Percentiles rank a stretch among this genome's conserved stretches.
Evolutionary conservation across 2,113 vertebrate species (phyloP).

Genomic region (Hylia prasina): DNA sequence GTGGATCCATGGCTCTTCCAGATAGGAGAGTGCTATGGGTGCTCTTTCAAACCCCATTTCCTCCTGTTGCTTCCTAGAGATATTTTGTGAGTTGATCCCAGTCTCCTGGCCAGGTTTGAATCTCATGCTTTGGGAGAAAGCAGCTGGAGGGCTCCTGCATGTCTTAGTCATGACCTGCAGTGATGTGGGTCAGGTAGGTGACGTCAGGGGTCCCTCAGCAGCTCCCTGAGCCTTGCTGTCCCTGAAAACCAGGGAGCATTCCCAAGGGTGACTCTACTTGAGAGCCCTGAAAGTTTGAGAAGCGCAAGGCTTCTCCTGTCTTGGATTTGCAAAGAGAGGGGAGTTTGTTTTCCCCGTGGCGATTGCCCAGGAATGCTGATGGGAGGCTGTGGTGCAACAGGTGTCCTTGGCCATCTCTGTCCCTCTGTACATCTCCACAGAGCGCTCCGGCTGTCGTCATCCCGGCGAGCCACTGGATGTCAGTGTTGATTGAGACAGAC

Average conservation of each 20-base stretch:
- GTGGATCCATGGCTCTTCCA: background rate
- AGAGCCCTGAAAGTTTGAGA: background rate
- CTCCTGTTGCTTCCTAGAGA: background rate
- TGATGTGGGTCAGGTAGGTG: background rate
- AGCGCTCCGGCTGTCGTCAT: background rate
- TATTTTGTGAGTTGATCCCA: background rate
- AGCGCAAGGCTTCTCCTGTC: accelerated
- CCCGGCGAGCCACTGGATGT: conserved; percentile 51
- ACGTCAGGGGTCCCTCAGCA: background rate
- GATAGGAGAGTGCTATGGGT: background rate
- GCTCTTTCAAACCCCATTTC: background rate
- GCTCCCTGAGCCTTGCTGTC: background rate
- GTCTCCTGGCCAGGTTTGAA: background rate
- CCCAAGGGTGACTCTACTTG: accelerated
- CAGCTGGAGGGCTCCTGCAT: background rate
- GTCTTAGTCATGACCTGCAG: background rate
- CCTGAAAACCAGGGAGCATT: background rate
- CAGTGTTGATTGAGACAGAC: conserved; percentile 56
- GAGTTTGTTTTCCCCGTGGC: background rate
- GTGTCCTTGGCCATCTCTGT: background rate
- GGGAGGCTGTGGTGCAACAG: background rate
- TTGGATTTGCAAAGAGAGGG: background rate
- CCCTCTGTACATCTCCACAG: background rate
- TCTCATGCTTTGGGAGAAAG: background rate
- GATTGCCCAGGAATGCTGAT: background rate